phyloP scores from a whole-genome alignment of 2,797 vertebrate genomes.

The Rhinogobio ventralis region DNA sequence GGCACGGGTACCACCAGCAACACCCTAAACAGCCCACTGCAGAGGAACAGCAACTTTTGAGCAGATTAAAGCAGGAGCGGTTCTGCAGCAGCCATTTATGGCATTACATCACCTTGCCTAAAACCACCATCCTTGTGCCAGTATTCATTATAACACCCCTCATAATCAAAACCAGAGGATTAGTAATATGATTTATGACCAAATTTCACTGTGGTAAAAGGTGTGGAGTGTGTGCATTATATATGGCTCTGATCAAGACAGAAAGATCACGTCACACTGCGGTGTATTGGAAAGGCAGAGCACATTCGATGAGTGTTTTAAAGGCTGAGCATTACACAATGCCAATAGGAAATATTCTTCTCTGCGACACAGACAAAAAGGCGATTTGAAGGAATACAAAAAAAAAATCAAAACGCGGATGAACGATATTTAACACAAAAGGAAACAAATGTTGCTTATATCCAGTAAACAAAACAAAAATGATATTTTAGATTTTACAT shows the following conservation, averaged over 20 bases:
- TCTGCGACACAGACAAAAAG: conserved; percentile 28
- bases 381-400: neutral
- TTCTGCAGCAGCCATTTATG: conserved; percentile 59
- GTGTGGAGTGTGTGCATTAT: conserved; percentile 17
- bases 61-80: conserved; percentile 34
- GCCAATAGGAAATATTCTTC: conserved; percentile 25
- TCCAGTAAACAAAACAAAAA: neutral
- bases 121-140: conserved; percentile 30
- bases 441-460: no score
- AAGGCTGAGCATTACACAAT: conserved; percentile 47
- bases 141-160: conserved; percentile 34
- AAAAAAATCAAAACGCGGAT: neutral
- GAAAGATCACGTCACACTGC: conserved; percentile 66
- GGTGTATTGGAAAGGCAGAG: conserved; percentile 41
- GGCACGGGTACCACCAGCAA: conserved; percentile 46
- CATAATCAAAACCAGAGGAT: conserved; percentile 49
- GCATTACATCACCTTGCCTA: conserved; percentile 63
- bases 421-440: conserved; percentile 1
- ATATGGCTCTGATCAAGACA: conserved; percentile 40
- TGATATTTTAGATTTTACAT: neutral
- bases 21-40: conserved; percentile 48
- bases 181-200: conserved; percentile 39
- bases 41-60: conserved; percentile 13
- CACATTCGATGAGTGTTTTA: conserved; percentile 22
- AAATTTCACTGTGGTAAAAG: conserved; percentile 29